Evolutionary conservation across 2,888 invertebrate species (phyloP).

Genomic region (Muscina levida): DNA sequence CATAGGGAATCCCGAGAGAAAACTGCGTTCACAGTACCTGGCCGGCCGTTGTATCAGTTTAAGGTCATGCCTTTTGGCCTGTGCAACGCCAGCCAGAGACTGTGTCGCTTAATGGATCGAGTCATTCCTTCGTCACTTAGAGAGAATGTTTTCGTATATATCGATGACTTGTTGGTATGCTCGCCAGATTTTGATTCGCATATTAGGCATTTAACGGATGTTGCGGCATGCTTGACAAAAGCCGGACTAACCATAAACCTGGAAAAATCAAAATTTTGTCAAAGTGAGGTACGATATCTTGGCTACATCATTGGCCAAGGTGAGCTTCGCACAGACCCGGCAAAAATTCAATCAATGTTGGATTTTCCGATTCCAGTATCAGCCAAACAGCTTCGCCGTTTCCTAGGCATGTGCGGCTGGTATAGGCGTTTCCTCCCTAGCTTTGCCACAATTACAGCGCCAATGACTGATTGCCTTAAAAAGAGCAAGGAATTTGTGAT

Average conservation of each 20-base stretch:
- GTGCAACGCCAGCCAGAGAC: constrained; percentile 40
- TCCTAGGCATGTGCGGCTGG: too few relatives aligned
- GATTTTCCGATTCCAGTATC: too few relatives aligned
- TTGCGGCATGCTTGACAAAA: constrained; percentile 28
- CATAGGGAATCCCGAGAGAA: constrained; percentile 15
- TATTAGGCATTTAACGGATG: constrained; percentile 21
- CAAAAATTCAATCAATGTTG: constrained; percentile 19
- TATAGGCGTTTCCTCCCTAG: constrained; percentile 59
- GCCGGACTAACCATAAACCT: constrained; percentile 54
- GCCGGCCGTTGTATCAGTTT: constrained; percentile 26
- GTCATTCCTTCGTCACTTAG: constrained; percentile 9
- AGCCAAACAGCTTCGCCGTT: too few relatives aligned
- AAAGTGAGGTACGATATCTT: constrained; percentile 48
- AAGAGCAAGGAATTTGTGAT: constrained; percentile 5
- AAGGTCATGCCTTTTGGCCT: constrained; percentile 43
- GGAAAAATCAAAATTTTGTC: constrained; percentile 46
- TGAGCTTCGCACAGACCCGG: constrained; percentile 25
- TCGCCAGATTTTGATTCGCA: constrained; percentile 3
- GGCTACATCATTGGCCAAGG: constrained; percentile 47
- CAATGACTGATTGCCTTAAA: constrained; percentile 44
- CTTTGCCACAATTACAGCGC: constrained; percentile 43
- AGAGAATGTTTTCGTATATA: constrained; percentile 38
- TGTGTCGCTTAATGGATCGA: constrained; percentile 43
- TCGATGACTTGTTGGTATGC: neutral
- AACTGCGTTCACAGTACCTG: constrained; percentile 19